These are phyloP conservation scores for Chitala chitala DNA, from an alignment of 2,113 vertebrate species.

Conservation along the genomic window DNA sequence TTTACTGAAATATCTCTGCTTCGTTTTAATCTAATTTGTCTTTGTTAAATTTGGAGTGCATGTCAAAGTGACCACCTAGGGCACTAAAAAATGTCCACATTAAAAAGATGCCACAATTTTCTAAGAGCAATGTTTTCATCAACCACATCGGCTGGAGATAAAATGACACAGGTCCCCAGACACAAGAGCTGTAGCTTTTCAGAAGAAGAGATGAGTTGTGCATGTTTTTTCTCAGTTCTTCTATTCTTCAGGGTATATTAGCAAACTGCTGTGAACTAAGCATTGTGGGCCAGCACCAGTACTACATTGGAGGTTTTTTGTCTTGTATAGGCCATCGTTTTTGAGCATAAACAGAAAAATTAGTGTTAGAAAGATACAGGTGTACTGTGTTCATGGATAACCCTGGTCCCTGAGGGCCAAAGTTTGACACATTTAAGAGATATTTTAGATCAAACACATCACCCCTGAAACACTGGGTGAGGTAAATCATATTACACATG, in stretches of 20 bases:
- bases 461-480: not conserved
- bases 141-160: not conserved
- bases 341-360: too few species aligned
- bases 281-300: not conserved
- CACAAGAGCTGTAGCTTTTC: not conserved
- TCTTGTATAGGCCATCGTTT: too few species aligned
- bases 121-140: not conserved
- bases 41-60: not conserved
- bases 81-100: not conserved
- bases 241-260: not conserved
- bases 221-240: not conserved
- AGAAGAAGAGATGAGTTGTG: not conserved
- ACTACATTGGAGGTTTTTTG: not conserved
- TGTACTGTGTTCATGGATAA: not conserved
- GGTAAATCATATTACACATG: not conserved
- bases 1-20: not conserved
- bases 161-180: too few species aligned
- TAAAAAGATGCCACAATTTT: not conserved
- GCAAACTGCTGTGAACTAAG: not conserved
- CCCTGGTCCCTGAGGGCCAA: not conserved
- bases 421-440: not conserved
- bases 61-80: not conserved
- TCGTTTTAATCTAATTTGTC: slow-evolving; percentile 11
- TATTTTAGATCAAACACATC: not conserved
- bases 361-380: slow-evolving; percentile 1